phyloP scores from a whole-genome alignment of 64 coral and sea anemone species.

The Montipora cactus region DNA sequence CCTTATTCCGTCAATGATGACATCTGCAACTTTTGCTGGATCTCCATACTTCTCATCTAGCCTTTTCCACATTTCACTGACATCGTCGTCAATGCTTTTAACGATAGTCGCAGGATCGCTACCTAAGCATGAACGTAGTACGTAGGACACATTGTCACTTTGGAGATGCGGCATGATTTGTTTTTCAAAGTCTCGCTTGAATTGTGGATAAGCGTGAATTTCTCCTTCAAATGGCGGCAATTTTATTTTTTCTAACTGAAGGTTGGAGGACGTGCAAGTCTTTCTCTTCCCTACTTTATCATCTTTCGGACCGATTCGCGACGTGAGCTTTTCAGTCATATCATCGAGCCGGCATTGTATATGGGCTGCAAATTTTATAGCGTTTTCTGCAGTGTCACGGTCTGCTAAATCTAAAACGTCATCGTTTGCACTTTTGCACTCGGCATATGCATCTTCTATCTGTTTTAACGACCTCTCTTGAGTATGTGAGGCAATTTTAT shows the following conservation, averaged over 20 bases:
- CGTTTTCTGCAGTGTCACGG: too few species aligned
- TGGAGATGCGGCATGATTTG: conserved; percentile 29
- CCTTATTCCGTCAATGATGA: conserved; percentile 11
- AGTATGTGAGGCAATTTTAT: too few species aligned
- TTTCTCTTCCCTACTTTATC: too few species aligned
- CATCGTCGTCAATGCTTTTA: not conserved
- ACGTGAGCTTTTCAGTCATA: too few species aligned
- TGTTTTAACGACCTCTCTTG: too few species aligned
- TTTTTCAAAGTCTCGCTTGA: conserved; percentile 53
- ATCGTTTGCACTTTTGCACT: too few species aligned
- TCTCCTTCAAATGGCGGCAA: conserved; percentile 9
- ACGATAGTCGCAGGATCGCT: not conserved
- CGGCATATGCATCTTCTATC: too few species aligned
- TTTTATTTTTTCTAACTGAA: conserved; percentile 31
- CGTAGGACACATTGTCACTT: conserved; percentile 11
- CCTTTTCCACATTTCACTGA: not conserved
- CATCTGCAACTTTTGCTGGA: too few species aligned
- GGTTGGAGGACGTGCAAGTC: conserved; percentile 1
- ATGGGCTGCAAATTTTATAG: too few species aligned
- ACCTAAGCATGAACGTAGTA: conserved; percentile 2
- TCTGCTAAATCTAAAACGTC: too few species aligned
- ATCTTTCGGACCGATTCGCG: too few species aligned
- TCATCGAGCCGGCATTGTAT: too few species aligned
- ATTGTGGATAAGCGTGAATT: conserved; percentile 12
- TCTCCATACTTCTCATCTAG: not conserved